Conservation (phyloP, 2,888 invertebrate species). For the Noctua janthe region DNA sequence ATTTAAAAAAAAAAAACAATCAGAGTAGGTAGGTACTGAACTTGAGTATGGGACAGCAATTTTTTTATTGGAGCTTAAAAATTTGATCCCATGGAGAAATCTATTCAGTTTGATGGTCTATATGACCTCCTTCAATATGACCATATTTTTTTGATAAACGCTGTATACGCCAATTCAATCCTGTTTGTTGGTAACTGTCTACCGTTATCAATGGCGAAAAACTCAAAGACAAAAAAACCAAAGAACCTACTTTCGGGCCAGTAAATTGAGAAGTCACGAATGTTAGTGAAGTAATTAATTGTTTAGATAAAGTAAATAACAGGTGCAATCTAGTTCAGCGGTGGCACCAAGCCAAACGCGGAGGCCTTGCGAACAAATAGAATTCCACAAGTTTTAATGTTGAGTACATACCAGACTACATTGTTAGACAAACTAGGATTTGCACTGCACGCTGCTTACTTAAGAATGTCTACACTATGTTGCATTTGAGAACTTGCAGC, state of each 20-base stretch:
- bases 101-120: neutral
- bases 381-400: conserved; percentile 65
- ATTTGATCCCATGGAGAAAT: too few species aligned
- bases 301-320: conserved; percentile 63
- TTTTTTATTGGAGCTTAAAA: neutral
- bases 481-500: neutral
- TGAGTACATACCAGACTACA: conserved; percentile 44
- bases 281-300: conserved; percentile 61
- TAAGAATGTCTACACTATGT: conserved; percentile 10
- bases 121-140: neutral
- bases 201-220: neutral
- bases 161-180: neutral
- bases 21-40: too few species aligned
- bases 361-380: conserved; percentile 57
- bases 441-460: neutral
- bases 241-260: conserved; percentile 12
- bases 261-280: conserved; percentile 59
- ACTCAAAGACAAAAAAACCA: neutral
- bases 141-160: neutral
- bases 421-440: conserved; percentile 38
- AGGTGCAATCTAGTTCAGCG: conserved; percentile 60
- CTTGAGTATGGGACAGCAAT: too few species aligned
- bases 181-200: neutral
- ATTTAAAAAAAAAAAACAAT: too few species aligned
- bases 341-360: conserved; percentile 58